These are phyloP conservation scores for Drosophila rubida DNA, from an alignment of 2,888 invertebrate genomes.

Conservation along the genomic window DNA sequence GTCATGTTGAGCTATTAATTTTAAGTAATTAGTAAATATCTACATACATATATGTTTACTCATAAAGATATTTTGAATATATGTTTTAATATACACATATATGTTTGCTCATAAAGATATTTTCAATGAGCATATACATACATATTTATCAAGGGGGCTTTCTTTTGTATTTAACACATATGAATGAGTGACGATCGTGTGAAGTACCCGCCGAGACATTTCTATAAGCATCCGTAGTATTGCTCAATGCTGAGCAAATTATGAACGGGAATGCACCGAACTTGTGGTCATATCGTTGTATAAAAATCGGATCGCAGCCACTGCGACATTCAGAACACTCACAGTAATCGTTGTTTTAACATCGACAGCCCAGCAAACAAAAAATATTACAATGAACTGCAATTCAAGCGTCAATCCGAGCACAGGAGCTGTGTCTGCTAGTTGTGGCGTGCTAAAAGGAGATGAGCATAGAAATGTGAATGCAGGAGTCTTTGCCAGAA, in stretches of 20 bases:
- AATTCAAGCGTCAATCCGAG: conserved; percentile 57
- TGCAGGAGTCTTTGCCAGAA: conserved; percentile 73
- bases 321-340: conserved; percentile 3
- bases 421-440: conserved; percentile 63
- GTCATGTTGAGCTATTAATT: too few species aligned
- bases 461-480: conserved; percentile 55
- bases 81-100: too few species aligned
- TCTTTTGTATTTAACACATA: too few species aligned
- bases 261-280: conserved; percentile 36
- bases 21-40: too few species aligned
- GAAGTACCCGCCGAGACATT: background rate
- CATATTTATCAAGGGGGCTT: background rate
- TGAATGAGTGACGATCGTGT: background rate
- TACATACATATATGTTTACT: too few species aligned
- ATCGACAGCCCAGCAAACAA: conserved; percentile 4
- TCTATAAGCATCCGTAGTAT: background rate
- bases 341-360: background rate
- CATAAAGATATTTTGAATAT: background rate
- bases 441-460: conserved; percentile 54
- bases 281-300: conserved; percentile 9
- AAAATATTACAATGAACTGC: conserved; percentile 59
- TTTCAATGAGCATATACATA: background rate
- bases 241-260: conserved; percentile 17
- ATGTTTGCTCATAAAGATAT: background rate
- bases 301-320: conserved; percentile 20